Percentiles rank a stretch among this genome's conserved stretches.
Evolutionary conservation across 2,113 vertebrate species (phyloP).

Genomic region (Dolichallabes microphthalmus): DNA sequence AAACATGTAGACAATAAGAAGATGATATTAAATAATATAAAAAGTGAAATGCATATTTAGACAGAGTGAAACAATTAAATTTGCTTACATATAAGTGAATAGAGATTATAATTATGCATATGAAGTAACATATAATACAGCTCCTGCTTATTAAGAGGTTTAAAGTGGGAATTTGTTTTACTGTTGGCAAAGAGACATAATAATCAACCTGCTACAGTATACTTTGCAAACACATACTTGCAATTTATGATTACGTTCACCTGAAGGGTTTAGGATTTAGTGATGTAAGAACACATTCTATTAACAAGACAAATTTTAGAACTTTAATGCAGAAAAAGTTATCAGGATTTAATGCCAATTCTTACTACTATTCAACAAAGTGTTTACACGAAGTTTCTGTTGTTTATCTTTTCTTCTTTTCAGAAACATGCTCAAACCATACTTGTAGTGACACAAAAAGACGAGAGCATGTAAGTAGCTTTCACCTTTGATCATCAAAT

Average conservation of each 20-base stretch:
- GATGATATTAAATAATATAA: background rate
- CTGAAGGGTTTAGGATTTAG: background rate
- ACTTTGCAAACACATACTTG: background rate
- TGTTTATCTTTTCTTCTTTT: background rate
- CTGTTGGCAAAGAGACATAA: too few species aligned
- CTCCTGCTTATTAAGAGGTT: background rate
- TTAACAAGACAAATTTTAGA: slow-evolving; percentile 33
- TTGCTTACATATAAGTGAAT: slow-evolving; percentile 65
- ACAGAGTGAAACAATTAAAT: slow-evolving; percentile 65
- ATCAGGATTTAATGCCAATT: slow-evolving; percentile 17
- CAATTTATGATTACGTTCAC: background rate
- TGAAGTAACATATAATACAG: background rate
- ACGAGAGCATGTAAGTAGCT: slow-evolving; percentile 14
- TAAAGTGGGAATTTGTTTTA: too few species aligned
- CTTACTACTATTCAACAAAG: background rate
- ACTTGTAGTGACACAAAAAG: background rate
- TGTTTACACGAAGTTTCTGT: slow-evolving; percentile 18
- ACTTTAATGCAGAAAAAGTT: slow-evolving; percentile 6
- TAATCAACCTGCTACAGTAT: background rate
- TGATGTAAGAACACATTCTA: background rate
- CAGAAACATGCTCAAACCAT: background rate
- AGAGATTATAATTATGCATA: slow-evolving; percentile 36
- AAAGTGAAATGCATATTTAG: slow-evolving; percentile 39
- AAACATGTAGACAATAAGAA: background rate
- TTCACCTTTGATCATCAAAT: background rate